Base-by-base conservation (phyloP, 1,140 invertebrate species). In the Hirudo medicinalis region DNA sequence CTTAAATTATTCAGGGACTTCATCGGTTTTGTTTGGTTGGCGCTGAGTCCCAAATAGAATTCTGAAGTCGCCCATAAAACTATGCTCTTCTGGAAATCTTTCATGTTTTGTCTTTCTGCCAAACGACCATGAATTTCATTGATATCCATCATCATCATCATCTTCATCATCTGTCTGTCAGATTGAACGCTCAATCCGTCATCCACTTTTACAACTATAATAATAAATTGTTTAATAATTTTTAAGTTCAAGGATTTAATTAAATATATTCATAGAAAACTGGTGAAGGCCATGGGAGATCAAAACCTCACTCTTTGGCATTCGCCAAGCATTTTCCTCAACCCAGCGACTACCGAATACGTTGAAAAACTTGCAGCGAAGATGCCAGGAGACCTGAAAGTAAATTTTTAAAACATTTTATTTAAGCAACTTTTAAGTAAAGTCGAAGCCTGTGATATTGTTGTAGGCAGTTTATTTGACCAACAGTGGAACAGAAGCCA, bases 401-500 rank as follows among this genome's bases (percentile, higher is more conserved):
- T 91, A 63, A n/a, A 32, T 63, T 63, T 63, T 63, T 63, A 2
- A 25, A 55, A 69, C 3, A 40, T 22, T 13, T 19, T 8, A 69
- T 17, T 11, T 1, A 19, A 32, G 13, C 67, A 32, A 32, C 15
- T 69, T 22, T 40, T 2, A 25, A 32, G 22, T 29, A 25, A 57
- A 54, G 17, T 54, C 15, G n/a, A 71, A 25, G 13, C 22, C 32
- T 54, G 4, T 27, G 15, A 17, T 55, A 29, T 17, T 15, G 22
- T 17, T 79, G 9, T 77, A 89, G 87, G 88, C 90, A 20, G 89
- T 91, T 25, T 96, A 95, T 80, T 88, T 97, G 76, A 89, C 92
- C 0, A 99, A 98, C 78, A 96, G 92, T 79, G 94, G 95, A 0
- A 94, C 92, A 11, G 95, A 98, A 84, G 94, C 95, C 0, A 98